Conservation (phyloP, 1,140 invertebrate species). For the Brachionus rubens region DNA sequence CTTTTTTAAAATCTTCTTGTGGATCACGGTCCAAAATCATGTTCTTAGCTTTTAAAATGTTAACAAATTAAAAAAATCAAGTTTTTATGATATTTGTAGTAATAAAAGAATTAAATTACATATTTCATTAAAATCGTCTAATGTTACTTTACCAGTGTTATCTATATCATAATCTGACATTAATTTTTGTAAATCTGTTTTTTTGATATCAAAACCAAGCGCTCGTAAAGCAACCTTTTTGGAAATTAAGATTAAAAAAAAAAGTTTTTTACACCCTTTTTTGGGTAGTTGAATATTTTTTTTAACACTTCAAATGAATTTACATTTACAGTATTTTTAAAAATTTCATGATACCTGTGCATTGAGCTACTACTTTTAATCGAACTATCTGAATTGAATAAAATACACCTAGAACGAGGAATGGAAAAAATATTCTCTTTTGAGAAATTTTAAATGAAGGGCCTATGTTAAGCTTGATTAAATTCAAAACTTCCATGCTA, state of each 20-base stretch:
- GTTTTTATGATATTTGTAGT: background rate
- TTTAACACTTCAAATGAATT: too few relatives aligned
- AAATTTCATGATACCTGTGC: too few relatives aligned
- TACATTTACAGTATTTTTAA: too few relatives aligned
- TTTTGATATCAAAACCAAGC: conserved; percentile 61
- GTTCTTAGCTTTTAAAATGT: conserved; percentile 55
- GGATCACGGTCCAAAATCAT: conserved; percentile 61
- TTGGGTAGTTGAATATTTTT: too few relatives aligned
- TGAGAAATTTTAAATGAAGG: too few relatives aligned
- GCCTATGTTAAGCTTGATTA: too few relatives aligned
- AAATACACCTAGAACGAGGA: too few relatives aligned
- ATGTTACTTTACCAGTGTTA: conserved; percentile 58
- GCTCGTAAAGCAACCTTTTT: conserved; percentile 59
- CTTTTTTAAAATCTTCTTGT: conserved; percentile 59
- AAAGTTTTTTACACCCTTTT: too few relatives aligned
- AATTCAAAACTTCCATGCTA: too few relatives aligned
- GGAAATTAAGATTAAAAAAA: background rate
- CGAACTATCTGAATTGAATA: too few relatives aligned
- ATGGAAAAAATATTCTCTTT: too few relatives aligned
- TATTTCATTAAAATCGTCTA: conserved; percentile 61
- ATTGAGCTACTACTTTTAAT: too few relatives aligned
- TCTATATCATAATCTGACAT: conserved; percentile 58
- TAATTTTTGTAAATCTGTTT: conserved; percentile 59
- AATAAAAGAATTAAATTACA: conserved; percentile 53
- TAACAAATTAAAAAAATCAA: background rate